Evolutionary conservation across 2,113 vertebrate genomes (phyloP).

Genomic region (Pica pica): DNA sequence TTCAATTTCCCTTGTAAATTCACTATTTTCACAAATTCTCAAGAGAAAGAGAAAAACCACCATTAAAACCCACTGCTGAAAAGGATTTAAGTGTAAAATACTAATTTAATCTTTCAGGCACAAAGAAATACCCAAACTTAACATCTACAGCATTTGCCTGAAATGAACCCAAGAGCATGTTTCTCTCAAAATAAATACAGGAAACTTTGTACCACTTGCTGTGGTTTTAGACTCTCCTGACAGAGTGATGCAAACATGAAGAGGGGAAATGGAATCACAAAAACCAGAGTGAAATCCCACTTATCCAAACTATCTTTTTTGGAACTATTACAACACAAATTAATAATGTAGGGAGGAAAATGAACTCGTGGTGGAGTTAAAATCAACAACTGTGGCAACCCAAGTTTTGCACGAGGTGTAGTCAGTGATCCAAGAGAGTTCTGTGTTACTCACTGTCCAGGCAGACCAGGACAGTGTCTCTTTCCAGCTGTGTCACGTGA

Average conservation of each 20-base stretch:
- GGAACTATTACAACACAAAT: neutral
- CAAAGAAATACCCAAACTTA: neutral
- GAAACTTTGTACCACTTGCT: accelerated
- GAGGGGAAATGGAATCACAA: neutral
- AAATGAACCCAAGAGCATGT: neutral
- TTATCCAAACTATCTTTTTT: neutral
- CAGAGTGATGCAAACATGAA: accelerated
- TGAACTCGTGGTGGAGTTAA: neutral
- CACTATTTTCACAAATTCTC: conserved; percentile 97
- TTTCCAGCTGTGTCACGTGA: conserved; percentile 95
- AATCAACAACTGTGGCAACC: neutral
- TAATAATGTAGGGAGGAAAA: neutral
- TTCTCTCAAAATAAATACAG: neutral
- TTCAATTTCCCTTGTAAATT: conserved; percentile 95
- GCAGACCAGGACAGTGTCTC: conserved; percentile 96
- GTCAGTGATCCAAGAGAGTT: neutral
- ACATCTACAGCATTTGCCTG: neutral
- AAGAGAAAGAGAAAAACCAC: conserved; percentile 12
- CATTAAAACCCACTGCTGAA: neutral
- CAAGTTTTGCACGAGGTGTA: neutral
- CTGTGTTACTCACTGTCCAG: conserved; percentile 87
- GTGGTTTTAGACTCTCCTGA: neutral
- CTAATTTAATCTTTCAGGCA: neutral
- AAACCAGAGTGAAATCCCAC: neutral
- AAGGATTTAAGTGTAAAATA: neutral